These are phyloP conservation scores for Gila robusta DNA, from an alignment of 2,797 vertebrate species.

Conservation along the genomic window DNA sequence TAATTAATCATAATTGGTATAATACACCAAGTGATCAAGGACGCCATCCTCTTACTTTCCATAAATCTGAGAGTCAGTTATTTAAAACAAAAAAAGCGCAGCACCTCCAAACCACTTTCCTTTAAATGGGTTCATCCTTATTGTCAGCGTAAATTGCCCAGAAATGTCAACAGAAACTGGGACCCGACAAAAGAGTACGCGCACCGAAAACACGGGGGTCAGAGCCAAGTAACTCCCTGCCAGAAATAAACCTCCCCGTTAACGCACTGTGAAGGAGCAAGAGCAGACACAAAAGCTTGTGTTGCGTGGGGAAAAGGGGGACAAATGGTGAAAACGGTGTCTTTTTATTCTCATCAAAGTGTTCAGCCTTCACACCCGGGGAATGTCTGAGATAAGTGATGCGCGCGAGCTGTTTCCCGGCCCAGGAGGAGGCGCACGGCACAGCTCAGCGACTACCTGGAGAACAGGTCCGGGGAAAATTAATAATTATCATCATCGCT, in stretches of 20 bases:
- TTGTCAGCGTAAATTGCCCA: constrained; percentile 9
- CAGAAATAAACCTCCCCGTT: constrained; percentile 9
- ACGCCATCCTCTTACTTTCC: not conserved
- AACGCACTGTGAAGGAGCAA: constrained; percentile 5
- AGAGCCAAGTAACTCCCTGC: constrained; percentile 31
- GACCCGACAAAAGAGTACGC: not conserved
- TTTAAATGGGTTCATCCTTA: not conserved
- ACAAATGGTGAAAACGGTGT: constrained; percentile 64
- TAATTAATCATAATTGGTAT: not conserved
- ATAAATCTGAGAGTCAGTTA: not conserved
- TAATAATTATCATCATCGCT: constrained; percentile 95
- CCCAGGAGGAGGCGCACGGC: constrained; percentile 65
- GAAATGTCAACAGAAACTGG: constrained; percentile 29
- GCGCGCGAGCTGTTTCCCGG: constrained; percentile 71
- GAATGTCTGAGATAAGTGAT: constrained; percentile 78
- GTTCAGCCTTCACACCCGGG: constrained; percentile 67
- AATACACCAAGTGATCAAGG: not conserved
- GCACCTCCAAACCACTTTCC: not conserved
- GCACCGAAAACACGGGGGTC: constrained; percentile 4
- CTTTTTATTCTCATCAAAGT: constrained; percentile 76
- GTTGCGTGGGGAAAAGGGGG: constrained; percentile 57
- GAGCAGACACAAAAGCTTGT: constrained; percentile 5
- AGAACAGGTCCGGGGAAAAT: constrained; percentile 84
- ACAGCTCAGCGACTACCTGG: constrained; percentile 67
- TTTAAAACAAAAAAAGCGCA: not conserved